phyloP scores from a whole-genome alignment of 2,113 vertebrate genomes.

The Seriola quinqueradiata region DNA sequence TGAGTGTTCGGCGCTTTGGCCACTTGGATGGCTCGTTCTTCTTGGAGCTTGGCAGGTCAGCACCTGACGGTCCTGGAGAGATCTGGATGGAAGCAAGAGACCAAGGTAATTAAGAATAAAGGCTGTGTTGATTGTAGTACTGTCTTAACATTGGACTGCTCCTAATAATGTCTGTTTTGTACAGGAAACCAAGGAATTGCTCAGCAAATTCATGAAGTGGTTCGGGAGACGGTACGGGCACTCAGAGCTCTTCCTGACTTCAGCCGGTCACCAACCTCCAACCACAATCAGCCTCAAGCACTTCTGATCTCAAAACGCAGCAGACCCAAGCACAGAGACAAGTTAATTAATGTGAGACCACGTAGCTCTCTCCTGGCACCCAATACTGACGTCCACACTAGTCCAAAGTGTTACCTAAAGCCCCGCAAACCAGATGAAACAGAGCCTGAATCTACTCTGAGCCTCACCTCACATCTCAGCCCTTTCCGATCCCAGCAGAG shows the following conservation, averaged over 20 bases:
- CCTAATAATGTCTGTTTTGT: neutral
- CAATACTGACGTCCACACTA: slow-evolving; percentile 7
- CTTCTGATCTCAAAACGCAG: slow-evolving; percentile 52
- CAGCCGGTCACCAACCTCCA: slow-evolving; percentile 56
- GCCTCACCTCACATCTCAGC: slow-evolving; percentile 4
- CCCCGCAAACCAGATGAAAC: neutral
- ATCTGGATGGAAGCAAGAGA: slow-evolving; percentile 77
- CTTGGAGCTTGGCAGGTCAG: slow-evolving; percentile 77
- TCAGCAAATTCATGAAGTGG: slow-evolving; percentile 73
- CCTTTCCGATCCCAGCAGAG: neutral
- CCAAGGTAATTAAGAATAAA: slow-evolving; percentile 41
- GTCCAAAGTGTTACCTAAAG: neutral
- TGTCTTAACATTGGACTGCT: fast-evolving
- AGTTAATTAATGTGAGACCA: neutral
- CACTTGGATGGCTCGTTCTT: slow-evolving; percentile 74
- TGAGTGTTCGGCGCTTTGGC: slow-evolving; percentile 74
- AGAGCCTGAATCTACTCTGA: neutral
- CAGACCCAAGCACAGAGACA: slow-evolving; percentile 66
- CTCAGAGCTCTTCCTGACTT: slow-evolving; percentile 73
- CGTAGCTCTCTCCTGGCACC: neutral
- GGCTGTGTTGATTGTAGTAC: neutral
- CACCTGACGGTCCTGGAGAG: slow-evolving; percentile 74
- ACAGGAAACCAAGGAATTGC: slow-evolving; percentile 54
- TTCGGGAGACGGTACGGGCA: slow-evolving; percentile 41
- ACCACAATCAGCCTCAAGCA: slow-evolving; percentile 34